Conservation (phyloP, 2,888 invertebrate species). For the Zonitis immaculata region DNA sequence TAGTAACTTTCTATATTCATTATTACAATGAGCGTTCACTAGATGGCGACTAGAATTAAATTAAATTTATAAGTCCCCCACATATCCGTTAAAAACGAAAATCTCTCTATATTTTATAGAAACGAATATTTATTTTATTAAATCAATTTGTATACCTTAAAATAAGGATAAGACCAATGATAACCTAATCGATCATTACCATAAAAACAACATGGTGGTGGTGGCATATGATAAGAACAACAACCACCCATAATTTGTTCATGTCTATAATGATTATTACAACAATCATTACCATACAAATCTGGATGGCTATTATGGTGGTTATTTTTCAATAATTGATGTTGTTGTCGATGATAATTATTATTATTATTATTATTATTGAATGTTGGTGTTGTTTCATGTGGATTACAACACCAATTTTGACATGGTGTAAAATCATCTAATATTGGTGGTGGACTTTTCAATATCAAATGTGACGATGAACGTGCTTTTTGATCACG, state of each 20-base stretch:
- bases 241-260: slow-evolving; percentile 35
- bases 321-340: slow-evolving; percentile 31
- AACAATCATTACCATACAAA: slow-evolving; percentile 39
- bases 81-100: no score
- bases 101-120: neutral
- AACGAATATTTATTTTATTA: neutral
- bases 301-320: slow-evolving; percentile 50
- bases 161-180: slow-evolving; percentile 36
- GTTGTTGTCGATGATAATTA: slow-evolving; percentile 52
- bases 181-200: slow-evolving; percentile 37
- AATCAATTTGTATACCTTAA: slow-evolving; percentile 30
- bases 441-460: slow-evolving; percentile 42
- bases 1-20: no score
- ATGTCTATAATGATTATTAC: slow-evolving; percentile 29
- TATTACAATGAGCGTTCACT: no score
- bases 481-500: slow-evolving; percentile 59
- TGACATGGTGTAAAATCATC: slow-evolving; percentile 43
- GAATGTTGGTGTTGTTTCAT: slow-evolving; percentile 25
- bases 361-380: slow-evolving; percentile 50
- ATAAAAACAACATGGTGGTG: slow-evolving; percentile 40
- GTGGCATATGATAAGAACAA: slow-evolving; percentile 35
- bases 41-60: no score
- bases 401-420: slow-evolving; percentile 43
- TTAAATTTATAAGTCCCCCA: no score
- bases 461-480: slow-evolving; percentile 52